Conservation (phyloP, 2,888 invertebrate species). For the Chalcosyrphus nemorum region DNA sequence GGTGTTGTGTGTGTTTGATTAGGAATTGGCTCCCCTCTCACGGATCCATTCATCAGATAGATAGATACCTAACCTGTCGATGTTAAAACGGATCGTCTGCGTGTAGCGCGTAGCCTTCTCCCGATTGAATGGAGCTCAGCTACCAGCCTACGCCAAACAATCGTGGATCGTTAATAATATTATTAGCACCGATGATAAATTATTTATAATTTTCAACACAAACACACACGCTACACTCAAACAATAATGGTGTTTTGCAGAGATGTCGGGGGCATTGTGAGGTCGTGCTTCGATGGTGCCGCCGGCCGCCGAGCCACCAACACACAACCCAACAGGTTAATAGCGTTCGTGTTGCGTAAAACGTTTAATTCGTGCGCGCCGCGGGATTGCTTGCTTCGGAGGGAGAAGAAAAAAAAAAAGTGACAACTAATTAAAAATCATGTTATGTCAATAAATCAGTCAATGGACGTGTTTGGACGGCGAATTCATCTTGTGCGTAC, state of each 20-base stretch:
- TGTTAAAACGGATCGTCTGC: not conserved
- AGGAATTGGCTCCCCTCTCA: constrained; percentile 19
- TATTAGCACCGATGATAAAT: constrained; percentile 50
- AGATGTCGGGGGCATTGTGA: constrained; percentile 3
- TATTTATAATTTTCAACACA: constrained; percentile 40
- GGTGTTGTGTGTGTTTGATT: constrained; percentile 16
- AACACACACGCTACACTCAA: too few species aligned
- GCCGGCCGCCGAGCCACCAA: not conserved
- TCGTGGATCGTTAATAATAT: constrained; percentile 33
- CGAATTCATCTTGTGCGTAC: constrained; percentile 51
- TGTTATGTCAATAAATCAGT: constrained; percentile 70
- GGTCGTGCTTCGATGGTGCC: not conserved
- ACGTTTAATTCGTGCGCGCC: constrained; percentile 45
- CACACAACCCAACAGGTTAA: not conserved
- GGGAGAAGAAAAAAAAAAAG: constrained; percentile 64
- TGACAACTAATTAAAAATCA: constrained; percentile 70
- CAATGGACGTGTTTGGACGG: constrained; percentile 56
- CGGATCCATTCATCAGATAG: constrained; percentile 21
- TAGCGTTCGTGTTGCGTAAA: constrained; percentile 45
- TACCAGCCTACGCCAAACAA: constrained; percentile 41
- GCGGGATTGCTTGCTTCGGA: constrained; percentile 5
- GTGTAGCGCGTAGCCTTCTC: too few species aligned
- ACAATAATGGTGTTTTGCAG: constrained; percentile 32
- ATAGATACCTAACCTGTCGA: not conserved
- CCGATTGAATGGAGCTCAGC: constrained; percentile 1